phyloP scores from a whole-genome alignment of 2,797 vertebrate species.

The Gambusia yucatana region DNA sequence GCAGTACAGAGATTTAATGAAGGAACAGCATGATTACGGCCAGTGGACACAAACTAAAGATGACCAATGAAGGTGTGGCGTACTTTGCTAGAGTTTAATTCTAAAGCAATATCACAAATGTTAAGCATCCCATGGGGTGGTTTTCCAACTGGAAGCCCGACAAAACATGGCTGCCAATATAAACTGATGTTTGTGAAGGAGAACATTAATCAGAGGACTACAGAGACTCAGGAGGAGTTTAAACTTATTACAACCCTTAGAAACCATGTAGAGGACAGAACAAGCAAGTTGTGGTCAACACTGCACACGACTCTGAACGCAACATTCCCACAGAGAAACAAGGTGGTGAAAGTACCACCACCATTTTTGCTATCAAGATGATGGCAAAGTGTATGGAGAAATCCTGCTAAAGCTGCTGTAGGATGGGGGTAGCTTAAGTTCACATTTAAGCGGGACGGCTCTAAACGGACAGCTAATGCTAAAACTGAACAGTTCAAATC shows the following conservation, averaged over 20 bases:
- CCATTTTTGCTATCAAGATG: not conserved
- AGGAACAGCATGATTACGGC: not conserved
- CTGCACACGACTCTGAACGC: not conserved
- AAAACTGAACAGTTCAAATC: not conserved
- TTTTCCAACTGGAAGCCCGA: not conserved
- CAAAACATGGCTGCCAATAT: not conserved
- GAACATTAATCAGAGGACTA: not conserved
- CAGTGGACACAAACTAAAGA: not conserved
- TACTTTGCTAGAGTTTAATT: not conserved
- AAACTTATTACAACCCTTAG: not conserved
- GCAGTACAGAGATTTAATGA: not conserved
- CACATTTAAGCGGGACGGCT: not conserved
- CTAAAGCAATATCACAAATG: not conserved
- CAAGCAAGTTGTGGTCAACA: not conserved
- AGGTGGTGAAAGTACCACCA: not conserved
- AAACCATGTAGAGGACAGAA: not conserved
- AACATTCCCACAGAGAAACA: not conserved
- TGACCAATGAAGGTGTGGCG: not conserved
- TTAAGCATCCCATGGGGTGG: not conserved
- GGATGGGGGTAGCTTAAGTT: not conserved
- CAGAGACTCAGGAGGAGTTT: not conserved
- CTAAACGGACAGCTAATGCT: not conserved
- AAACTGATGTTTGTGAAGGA: not conserved
- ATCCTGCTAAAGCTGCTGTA: not conserved
- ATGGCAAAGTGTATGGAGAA: not conserved